These are phyloP conservation scores for Cnemophilus loriae DNA, from an alignment of 2,113 vertebrate species.

Conservation along the genomic window DNA sequence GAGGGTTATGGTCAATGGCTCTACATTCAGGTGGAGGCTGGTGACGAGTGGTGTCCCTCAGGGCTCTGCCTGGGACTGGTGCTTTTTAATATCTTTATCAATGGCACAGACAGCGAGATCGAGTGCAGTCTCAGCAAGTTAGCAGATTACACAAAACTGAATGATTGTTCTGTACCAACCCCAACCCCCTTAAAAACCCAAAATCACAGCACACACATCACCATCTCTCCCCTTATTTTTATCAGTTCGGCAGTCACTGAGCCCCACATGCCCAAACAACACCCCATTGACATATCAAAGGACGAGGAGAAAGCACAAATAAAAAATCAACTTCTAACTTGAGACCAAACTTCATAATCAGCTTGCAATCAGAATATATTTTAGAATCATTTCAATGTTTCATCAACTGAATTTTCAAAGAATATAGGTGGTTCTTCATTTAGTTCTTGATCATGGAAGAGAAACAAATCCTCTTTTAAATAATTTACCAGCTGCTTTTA, in stretches of 20 bases:
- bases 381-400: neutral
- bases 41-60: neutral
- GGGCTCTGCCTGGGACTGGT: neutral
- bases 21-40: neutral
- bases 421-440: neutral
- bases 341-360: neutral
- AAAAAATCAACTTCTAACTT: neutral
- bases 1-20: neutral
- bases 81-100: neutral
- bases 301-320: neutral
- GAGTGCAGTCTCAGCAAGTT: neutral
- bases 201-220: neutral
- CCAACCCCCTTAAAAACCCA: neutral
- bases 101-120: neutral
- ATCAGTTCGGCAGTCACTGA: neutral
- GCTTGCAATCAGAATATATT: neutral
- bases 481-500: neutral
- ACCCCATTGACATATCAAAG: neutral
- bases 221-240: neutral
- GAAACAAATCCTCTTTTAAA: neutral
- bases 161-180: rapidly evolving
- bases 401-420: neutral
- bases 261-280: neutral
- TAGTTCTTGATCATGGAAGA: neutral
- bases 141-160: neutral